Percentiles rank a stretch among this genome's conserved stretches.
These are phyloP conservation scores for Potamarius usumacintae DNA, from an alignment of 2,113 vertebrate genomes.

Conservation along the genomic window DNA sequence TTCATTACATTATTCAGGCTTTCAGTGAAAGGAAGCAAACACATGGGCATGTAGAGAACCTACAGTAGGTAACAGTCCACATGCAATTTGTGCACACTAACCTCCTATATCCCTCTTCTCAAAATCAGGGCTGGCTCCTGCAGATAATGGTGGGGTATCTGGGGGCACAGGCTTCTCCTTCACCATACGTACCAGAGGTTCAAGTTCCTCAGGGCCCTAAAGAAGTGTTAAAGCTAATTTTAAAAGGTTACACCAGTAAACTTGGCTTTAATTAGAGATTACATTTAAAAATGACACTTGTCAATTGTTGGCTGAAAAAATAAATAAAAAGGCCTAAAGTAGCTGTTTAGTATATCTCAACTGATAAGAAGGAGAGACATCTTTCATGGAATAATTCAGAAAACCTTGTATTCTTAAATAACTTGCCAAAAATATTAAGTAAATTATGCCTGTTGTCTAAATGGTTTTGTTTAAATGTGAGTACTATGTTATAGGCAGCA, in stretches of 20 bases:
- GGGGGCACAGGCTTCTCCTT: conserved; percentile 64
- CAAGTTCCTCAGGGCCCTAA: conserved; percentile 70
- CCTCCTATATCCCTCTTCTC: conserved; percentile 57
- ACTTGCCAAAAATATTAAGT: not conserved
- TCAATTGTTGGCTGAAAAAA: not conserved
- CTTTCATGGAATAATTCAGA: not conserved
- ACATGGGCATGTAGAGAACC: conserved; percentile 8
- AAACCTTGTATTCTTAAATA: not conserved
- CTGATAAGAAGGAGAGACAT: not conserved
- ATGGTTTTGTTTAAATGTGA: not conserved
- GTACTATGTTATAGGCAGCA: not conserved
- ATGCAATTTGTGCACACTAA: conserved; percentile 48
- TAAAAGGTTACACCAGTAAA: not conserved
- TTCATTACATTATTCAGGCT: conserved; percentile 28
- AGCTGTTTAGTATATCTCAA: not conserved
- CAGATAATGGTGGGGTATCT: conserved; percentile 67
- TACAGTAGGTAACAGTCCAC: not conserved
- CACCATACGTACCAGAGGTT: conserved; percentile 69
- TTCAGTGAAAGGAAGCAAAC: conserved; percentile 16
- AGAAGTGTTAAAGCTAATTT: not conserved
- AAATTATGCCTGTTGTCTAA: not conserved
- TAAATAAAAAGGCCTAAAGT: not conserved
- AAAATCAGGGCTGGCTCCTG: conserved; percentile 35
- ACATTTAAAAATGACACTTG: not conserved
- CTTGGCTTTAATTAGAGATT: not conserved